Percentiles rank a stretch among this genome's conserved stretches.
phyloP scores from a whole-genome alignment of 2,888 invertebrate genomes.

The Orthosia gracilis region DNA sequence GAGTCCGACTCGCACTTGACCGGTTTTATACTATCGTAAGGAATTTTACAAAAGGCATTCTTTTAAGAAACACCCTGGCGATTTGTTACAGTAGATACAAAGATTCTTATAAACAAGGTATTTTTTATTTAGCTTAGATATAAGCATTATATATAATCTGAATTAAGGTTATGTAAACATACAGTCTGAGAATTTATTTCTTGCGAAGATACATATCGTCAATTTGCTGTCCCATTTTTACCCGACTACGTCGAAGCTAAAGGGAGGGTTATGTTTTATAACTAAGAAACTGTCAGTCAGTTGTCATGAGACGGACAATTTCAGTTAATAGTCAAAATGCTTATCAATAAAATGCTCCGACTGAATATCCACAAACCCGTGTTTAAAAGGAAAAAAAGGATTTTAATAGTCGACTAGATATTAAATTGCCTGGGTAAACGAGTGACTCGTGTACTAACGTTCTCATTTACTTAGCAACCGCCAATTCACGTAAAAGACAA shows the following conservation, averaged over 20 bases:
- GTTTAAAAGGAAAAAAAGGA: neutral
- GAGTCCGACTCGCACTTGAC: too few species aligned
- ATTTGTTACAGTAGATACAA: neutral
- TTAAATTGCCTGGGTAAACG: conserved; percentile 20
- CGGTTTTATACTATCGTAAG: too few species aligned
- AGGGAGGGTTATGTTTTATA: neutral
- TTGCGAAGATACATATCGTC: neutral
- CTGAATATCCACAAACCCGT: neutral
- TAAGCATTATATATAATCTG: too few species aligned
- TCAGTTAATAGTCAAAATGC: neutral
- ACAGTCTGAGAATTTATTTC: too few species aligned
- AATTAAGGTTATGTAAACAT: too few species aligned
- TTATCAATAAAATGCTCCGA: conserved; percentile 1
- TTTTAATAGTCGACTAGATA: neutral
- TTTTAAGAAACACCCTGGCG: neutral
- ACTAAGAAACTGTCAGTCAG: neutral
- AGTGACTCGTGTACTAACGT: conserved; percentile 1
- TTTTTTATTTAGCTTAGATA: too few species aligned
- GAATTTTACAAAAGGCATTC: too few species aligned
- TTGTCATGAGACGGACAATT: neutral
- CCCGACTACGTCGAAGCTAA: too few species aligned
- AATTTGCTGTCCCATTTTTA: neutral
- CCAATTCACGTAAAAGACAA: conserved; percentile 16
- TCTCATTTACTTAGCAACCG: conserved; percentile 3
- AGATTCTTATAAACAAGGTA: neutral